phyloP scores from a whole-genome alignment of 2,888 invertebrate species.

The Cephus nigrinus region DNA sequence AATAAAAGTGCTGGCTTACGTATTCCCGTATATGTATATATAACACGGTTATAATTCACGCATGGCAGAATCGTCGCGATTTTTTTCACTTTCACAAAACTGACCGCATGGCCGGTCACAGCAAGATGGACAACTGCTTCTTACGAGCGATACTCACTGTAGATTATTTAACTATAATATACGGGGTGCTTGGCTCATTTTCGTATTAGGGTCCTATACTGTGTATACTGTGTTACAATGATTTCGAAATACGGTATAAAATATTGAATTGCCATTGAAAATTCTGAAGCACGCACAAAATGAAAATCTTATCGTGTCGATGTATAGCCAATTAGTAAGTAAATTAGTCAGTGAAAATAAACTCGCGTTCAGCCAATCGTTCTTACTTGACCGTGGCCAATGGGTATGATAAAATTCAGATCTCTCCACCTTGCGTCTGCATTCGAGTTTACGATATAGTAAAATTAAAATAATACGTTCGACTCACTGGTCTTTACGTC shows the following conservation, averaged over 20 bases:
- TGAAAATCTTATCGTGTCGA: not conserved
- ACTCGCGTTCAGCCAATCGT: not conserved
- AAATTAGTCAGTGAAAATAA: not conserved
- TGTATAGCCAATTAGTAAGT: not conserved
- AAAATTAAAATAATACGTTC: not conserved
- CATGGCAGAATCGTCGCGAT: slow-evolving; percentile 57
- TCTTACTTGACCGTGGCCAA: not conserved
- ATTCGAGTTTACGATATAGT: not conserved
- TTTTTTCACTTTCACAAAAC: slow-evolving; percentile 59
- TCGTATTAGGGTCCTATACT: not conserved
- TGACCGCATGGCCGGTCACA: slow-evolving; percentile 22
- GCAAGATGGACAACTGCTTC: slow-evolving; percentile 6
- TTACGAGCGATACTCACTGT: not conserved
- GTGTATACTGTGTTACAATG: not conserved
- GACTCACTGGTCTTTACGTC: not conserved
- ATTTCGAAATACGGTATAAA: not conserved
- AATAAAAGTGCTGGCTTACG: slow-evolving; percentile 36
- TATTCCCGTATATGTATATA: slow-evolving; percentile 2
- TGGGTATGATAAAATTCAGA: not conserved
- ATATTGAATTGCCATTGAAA: not conserved
- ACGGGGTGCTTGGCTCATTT: not conserved
- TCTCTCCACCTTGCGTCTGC: not conserved
- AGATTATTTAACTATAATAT: not conserved
- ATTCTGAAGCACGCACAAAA: not conserved
- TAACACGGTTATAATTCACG: slow-evolving; percentile 51